Evolutionary conservation across 1,140 invertebrate genomes (phyloP), one percentile per base, ranked within the genome.

Genomic region (Solen grandis): DNA sequence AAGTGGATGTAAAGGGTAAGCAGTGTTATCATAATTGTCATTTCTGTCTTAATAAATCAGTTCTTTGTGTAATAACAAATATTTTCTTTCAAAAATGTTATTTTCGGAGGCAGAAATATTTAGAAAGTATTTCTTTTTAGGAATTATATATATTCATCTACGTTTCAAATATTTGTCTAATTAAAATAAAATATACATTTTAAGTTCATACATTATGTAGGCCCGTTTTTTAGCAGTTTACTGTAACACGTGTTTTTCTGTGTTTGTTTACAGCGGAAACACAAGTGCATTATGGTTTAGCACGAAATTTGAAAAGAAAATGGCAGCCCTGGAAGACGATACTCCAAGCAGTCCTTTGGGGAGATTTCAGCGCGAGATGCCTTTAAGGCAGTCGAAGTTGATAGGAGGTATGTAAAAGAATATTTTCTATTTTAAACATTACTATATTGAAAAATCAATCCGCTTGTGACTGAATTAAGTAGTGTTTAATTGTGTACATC

Each of bases 301-400:
- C 36, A 78, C 63, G 63, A 78, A 78, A 78, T 78, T 78, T 78
- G 75, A 78, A 78, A 78, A 69, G 75, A 78, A 78, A 69, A 78
- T 78, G 75, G 75, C 75, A 41, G 75, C 75, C 29, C n/a, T 78
- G 27, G 74, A 76, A 14, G 75, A 78, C 31, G 75, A 69, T 16
- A 41, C 55, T 38, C 65, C 75, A 38, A 27, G 41, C 13, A 78
- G 75, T 60, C 75, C 75, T 14, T 33, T 77, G 35, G 33, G 62
- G 2, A 38, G 75, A 68, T 78, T 78, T 60, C 63, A 78, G 27
- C 50, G 75, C 33, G 75, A 27, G 31, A 65, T 78, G 1, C 75
- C 75, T 29, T 29, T 78, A 16, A 68, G 75, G 60, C 63, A 78
- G 36, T 78, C 75, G 29, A 78, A 78, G 59, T 25, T 68, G 35